Evolutionary conservation across 1,140 invertebrate genomes (phyloP), one percentile per base, ranked within the genome.

Genomic region (Pseudomyrmex gracilis): DNA sequence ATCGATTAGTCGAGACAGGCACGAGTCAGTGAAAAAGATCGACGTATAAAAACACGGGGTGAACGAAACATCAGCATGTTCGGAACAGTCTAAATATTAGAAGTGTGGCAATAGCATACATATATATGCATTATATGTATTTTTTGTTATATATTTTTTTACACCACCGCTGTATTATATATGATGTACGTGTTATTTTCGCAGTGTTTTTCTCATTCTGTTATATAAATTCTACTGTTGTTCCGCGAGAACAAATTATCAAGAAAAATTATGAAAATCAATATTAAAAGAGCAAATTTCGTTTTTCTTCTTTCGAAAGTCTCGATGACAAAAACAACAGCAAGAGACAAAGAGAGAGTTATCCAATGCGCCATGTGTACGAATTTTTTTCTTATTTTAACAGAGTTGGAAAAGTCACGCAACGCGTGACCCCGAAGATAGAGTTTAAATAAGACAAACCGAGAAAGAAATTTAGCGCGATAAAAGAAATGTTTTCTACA

Each of bases 181-280:
- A 47, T 47, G n/a, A 3, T 20, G 47, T n/a, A 76, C 58, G 58
- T 58, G 47, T 47, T 8, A 0, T 20, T 13, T 22, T 4, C 1
- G 24, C n/a, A 34, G 58, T 58, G 9, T 58, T 71, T 70, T 47
- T 17, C 49, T 80, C 4, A 20, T 17, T 80, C 20, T 71, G 58
- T 80, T 80, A 49, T 47, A 68, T 68, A 71, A 71, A 15, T n/a
- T 70, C n/a, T 53, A 58, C 20, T 71, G 1, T 57, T 71, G 1
- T 57, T 60, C 43, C 3, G 34, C 34, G 15, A 49, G 12, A 45
- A 78, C 17, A 53, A 34, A 53, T 80, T 80, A 80, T 70, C 76
- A 80, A 15, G n/a, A 58, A 12, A 53, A n/a, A 71, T 80, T 53
- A 60, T 80, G 64, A 80, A 80, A 80, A 66, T 80, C 76, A 71